Base-by-base conservation (phyloP, 2,113 vertebrate genomes). In the Bagarius yarrelli region DNA sequence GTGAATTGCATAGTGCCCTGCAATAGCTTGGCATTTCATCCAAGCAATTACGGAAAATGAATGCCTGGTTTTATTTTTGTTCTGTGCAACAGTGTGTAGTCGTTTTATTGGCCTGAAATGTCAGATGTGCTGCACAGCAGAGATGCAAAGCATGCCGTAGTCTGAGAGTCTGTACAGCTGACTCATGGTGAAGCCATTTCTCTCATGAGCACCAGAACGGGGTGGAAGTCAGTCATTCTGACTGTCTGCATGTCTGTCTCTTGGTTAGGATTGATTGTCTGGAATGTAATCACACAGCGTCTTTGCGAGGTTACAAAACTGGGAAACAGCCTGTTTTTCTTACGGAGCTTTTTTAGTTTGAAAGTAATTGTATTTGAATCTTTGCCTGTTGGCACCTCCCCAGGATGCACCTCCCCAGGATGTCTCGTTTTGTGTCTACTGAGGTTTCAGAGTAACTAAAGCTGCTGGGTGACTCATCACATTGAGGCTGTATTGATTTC, bases 91-190 rank as follows among this genome's bases (percentile, higher is more conserved):
- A 53, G 47, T 21, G 19, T 18, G 19, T 59, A 44, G 53, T 40
- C 8, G 14, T 36, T 75, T 75, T 75, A 75, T 59, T 75, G 55
- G n/a, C 32, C 32, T 74, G 30, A 74, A 74, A 74, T 75, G 32
- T 75, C 53, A 59, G 32, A 11, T 56, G 55, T 75, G 72, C 57
- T 40, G 55, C 72, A 36, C 30, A 74, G 53, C 19, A 36, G 27
- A 74, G 30, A 57, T 57, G 72, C 32, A 40, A 23, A 40, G 50
- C 32, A 36, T 74, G 27, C 72, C 23, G 34, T 44, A 59, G 72
- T 36, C 53, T 16, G 53, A 59, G 18, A 36, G 15, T 40, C 53
- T 75, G 72, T 40, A 36, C 13, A 40, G 72, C 53, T 75, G 72
- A 75, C 53, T 59, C 72, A 75, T n/a, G 32, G 53, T 75, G 55